Evolutionary conservation across 2,888 invertebrate genomes (phyloP), one percentile per base, ranked within the genome.

Genomic region (Papilio elwesi): DNA sequence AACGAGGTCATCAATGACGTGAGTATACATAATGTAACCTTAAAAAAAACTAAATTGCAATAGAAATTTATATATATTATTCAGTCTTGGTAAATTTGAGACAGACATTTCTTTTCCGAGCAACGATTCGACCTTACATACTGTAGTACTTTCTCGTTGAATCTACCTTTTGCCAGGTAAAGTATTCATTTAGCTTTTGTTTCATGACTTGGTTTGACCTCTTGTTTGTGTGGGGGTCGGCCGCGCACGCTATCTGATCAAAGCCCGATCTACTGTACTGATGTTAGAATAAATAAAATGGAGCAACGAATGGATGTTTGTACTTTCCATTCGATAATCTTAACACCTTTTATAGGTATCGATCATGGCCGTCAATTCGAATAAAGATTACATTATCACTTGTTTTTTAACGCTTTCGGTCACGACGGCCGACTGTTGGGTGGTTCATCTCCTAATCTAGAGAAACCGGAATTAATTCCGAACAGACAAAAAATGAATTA

Each of bases 131-230:
- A 49, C 57, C 57, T 64, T 73, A 69, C n/a, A 55, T 68, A 57
- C 36, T 47, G 10, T 57, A 53, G 66, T 67, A 75, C 76, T 78
- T 76, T 78, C 75, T 74, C 78, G 80, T 77, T 78, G 77, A 77
- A 79, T 78, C 80, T 82, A 84, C 85, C 84, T 85, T 87, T 85
- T 83, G 80, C 64, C 66, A 52, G 65, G 57, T 82, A 83, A 83
- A 84, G 81, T 82, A 84, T 86, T 85, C 84, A 85, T 83, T 85
- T 85, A 83, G 86, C 85, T 87, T 86, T 85, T 84, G 85, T 88
- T 89, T 87, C 88, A 88, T 88, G 88, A 88, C 86, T 87, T 77
- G 78, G 76, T 78, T 77, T 90, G 90, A 90, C 90, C 91, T 83
- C 81, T 77, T 79, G 80, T 83, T 83, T 82, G 81, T 82, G 79